Evolutionary conservation across 2,888 invertebrate species (phyloP).

Genomic region (Drosophila leonis): DNA sequence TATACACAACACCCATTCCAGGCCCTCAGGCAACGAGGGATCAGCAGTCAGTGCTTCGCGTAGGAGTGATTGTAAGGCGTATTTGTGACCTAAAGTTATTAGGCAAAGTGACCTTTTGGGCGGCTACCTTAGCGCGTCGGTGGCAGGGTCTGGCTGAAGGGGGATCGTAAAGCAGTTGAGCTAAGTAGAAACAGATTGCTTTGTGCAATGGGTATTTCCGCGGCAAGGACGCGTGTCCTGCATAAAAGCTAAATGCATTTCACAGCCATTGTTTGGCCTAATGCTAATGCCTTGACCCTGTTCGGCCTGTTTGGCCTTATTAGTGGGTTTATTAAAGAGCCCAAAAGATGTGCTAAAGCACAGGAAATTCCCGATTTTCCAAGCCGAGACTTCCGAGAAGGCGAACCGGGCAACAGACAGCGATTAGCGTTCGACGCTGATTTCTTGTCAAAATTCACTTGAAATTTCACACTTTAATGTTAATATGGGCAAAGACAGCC

Average conservation of each 20-base stretch:
- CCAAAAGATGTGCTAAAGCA: slow-evolving; percentile 31
- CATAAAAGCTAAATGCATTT: slow-evolving; percentile 65
- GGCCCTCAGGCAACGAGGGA: slow-evolving; percentile 21
- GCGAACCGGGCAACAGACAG: slow-evolving; percentile 22
- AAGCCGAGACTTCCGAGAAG: slow-evolving; percentile 72
- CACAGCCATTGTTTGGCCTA: slow-evolving; percentile 66
- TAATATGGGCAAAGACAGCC: slow-evolving; percentile 23
- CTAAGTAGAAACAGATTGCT: slow-evolving; percentile 72
- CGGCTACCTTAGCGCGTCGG: slow-evolving; percentile 30
- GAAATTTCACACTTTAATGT: slow-evolving; percentile 78
- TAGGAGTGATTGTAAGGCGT: slow-evolving; percentile 79
- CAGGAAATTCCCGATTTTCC: slow-evolving; percentile 63
- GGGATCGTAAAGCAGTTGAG: slow-evolving; percentile 32
- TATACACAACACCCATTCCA: slow-evolving; percentile 46
- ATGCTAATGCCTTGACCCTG: slow-evolving; percentile 68
- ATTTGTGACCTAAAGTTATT: slow-evolving; percentile 76
- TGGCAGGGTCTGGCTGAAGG: background rate
- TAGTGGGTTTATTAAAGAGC: slow-evolving; percentile 66
- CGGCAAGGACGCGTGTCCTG: slow-evolving; percentile 70
- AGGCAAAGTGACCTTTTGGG: slow-evolving; percentile 73
- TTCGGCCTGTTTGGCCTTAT: slow-evolving; percentile 71
- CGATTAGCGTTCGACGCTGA: slow-evolving; percentile 52
- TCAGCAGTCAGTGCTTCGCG: slow-evolving; percentile 70
- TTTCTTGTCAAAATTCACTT: slow-evolving; percentile 73
- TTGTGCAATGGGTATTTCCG: slow-evolving; percentile 53